A percentile compares a stretch with the other conserved stretches of the same genome.
phyloP scores from a whole-genome alignment of 1,140 invertebrate species.

The Polypedilum vanderplanki region DNA sequence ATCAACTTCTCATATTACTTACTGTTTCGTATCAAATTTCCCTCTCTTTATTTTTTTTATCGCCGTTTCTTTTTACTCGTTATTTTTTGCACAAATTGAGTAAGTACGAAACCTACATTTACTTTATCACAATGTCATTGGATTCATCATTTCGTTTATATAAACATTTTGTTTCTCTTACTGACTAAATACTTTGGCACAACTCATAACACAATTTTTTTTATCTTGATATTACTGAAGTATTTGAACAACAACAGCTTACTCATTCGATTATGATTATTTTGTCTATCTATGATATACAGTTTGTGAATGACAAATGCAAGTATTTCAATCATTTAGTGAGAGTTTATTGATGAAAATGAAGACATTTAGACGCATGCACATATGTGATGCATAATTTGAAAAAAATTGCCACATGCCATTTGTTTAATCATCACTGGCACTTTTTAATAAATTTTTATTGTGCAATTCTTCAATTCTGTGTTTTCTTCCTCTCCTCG shows the following conservation, averaged over 20 bases:
- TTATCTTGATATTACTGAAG: no score
- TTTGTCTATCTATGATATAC: not conserved
- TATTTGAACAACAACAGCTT: no score
- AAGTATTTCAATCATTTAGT: not conserved
- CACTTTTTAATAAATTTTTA: conserved; percentile 2
- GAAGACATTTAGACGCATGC: not conserved
- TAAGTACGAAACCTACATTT: not conserved
- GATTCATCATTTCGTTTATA: not conserved
- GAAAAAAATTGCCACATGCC: not conserved
- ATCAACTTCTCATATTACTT: not conserved
- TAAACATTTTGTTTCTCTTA: not conserved
- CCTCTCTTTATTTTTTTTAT: not conserved
- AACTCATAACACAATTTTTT: no score
- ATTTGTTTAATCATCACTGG: not conserved
- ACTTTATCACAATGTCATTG: conserved; percentile 15
- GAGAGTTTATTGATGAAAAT: not conserved
- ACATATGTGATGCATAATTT: not conserved
- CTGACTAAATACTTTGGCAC: no score
- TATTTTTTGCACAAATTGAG: no score
- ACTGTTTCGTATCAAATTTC: no score
- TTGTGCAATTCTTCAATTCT: not conserved
- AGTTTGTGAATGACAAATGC: not conserved
- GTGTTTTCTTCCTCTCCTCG: no score
- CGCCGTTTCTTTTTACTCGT: not conserved
- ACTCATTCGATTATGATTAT: not conserved